Percentiles rank a stretch among this genome's conserved stretches.
Evolutionary conservation across 1,140 invertebrate genomes (phyloP).

Genomic region (Paralvinella palmiformis): DNA sequence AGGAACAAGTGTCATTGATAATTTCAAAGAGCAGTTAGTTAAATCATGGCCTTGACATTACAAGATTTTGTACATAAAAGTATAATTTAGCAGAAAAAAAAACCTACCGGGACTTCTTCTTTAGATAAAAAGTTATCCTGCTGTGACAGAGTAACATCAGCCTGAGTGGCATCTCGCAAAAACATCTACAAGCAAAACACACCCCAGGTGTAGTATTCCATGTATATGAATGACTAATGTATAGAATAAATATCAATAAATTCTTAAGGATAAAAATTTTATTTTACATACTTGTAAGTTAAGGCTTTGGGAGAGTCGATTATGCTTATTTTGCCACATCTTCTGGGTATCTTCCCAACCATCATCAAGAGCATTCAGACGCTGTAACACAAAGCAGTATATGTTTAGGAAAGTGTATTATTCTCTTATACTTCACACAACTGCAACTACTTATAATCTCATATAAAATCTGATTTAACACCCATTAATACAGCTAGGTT

Average conservation of each 20-base stretch:
- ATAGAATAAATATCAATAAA: neutral
- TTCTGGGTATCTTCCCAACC: conserved; percentile 98
- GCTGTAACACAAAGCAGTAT: conserved; percentile 39
- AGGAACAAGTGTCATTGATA: too few relatives aligned
- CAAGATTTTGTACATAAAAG: too few relatives aligned
- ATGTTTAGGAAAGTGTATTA: neutral
- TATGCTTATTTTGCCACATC: conserved; percentile 99
- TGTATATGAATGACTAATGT: neutral
- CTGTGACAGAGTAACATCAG: conserved; percentile 93
- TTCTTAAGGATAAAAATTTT: neutral
- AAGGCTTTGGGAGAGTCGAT: conserved; percentile 86
- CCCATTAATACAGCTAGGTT: neutral
- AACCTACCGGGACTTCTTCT: conserved; percentile 79
- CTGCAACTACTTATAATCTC: neutral
- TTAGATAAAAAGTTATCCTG: conserved; percentile 93
- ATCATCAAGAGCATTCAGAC: conserved; percentile 93
- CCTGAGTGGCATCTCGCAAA: conserved; percentile 92
- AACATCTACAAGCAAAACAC: conserved; percentile 67
- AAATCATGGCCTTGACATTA: too few relatives aligned
- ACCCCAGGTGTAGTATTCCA: neutral
- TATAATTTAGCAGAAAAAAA: conserved; percentile 9
- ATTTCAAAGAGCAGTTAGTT: too few relatives aligned
- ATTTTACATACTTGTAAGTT: conserved; percentile 45
- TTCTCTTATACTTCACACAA: neutral
- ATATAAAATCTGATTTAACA: neutral